Base-by-base conservation (phyloP, 2,888 invertebrate genomes). In the Scaptomyza reducta region DNA sequence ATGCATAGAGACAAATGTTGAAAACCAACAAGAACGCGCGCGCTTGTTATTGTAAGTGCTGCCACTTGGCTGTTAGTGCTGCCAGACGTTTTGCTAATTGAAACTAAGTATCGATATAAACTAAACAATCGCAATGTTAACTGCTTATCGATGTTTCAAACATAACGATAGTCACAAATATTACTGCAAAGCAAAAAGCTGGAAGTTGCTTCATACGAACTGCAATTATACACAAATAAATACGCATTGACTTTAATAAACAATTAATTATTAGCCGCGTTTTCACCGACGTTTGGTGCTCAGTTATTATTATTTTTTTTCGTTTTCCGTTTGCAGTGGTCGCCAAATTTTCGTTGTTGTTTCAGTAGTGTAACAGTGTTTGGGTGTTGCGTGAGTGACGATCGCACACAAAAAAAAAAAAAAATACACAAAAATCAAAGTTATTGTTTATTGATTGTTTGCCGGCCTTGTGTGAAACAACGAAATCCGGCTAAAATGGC, bases 401-500 rank as follows among this genome's bases (percentile, higher is more conserved):
- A 27, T 41, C 44, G 33, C 46, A 61, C 40, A 18, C n/a, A 54
- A 57, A 59, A 58, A 47, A 54, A 57, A 59, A 58, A 47, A 38
- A 58, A 57, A 59, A 57, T 22, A 61, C 7, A 33, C 14, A 55
- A 41, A 40, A 25, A 25, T 31, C 10, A 22, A 44, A 58, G 9
- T 51, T 25, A 40, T 57, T 47, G 18, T 29, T 55, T 41, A 35
- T 62, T 76, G 42, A 55, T 44, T 54, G 5, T 27, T 53, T 18
- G 29, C 49, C 67, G 59, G 77, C 27, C 18, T 16, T 33, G 22
- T 22, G 22, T 22, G 22, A 51, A 56, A 62, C 31, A 58, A 58
- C 40, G 41, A 53, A 63, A 50, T 14, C 22, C 40, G 56, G 22
- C 31, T 47, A 89, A 89, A 93, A 97, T 97, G 96, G 96, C 96